phyloP scores from a whole-genome alignment of 2,113 vertebrate genomes.

The Tyrannus savana region DNA sequence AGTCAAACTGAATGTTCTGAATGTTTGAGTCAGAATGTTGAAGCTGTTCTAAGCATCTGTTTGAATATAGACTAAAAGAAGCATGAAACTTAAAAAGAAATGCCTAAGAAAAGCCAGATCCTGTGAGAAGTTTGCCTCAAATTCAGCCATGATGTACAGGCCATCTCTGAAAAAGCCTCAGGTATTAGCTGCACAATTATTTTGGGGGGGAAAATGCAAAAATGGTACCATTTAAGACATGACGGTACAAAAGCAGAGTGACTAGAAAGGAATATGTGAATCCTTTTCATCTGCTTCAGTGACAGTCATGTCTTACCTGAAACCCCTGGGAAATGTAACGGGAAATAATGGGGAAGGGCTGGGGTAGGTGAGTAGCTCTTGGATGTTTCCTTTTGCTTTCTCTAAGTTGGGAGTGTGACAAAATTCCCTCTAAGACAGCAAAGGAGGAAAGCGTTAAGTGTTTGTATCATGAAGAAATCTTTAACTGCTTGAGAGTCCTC shows the following conservation, averaged over 20 bases:
- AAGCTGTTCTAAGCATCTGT: neutral
- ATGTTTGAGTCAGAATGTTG: neutral
- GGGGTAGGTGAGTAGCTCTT: neutral
- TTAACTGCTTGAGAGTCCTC: neutral
- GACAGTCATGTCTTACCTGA: neutral
- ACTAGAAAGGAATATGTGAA: neutral
- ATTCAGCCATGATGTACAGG: neutral
- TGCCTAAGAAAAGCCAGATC: neutral
- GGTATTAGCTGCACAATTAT: neutral
- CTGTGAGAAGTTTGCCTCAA: neutral
- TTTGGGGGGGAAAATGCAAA: neutral
- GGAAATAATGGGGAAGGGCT: neutral
- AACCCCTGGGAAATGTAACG: neutral
- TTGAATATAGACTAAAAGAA: neutral
- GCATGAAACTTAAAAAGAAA: neutral
- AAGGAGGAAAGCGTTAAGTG: neutral
- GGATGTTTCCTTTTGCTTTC: neutral
- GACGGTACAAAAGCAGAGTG: neutral
- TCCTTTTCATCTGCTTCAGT: neutral
- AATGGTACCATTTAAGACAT: neutral
- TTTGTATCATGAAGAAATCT: neutral
- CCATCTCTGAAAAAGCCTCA: neutral
- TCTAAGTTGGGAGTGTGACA: neutral
- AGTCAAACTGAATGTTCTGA: neutral
- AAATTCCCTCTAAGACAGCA: neutral